A percentile compares a stretch with the other conserved stretches of the same genome.
These are phyloP conservation scores for Mus caroli DNA, from an alignment of 2,797 vertebrate species.

Conservation along the genomic window DNA sequence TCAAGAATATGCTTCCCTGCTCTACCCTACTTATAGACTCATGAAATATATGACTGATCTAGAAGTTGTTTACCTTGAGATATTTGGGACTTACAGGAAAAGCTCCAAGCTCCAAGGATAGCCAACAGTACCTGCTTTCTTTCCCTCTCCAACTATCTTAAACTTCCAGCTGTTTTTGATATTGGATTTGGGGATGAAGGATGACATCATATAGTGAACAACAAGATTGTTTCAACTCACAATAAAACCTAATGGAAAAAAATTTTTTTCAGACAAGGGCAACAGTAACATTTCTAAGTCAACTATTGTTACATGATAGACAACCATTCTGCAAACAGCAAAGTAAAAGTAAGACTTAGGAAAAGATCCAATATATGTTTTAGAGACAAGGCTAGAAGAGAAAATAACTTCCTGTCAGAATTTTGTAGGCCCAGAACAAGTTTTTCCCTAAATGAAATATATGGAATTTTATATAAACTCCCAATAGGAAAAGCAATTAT, in stretches of 20 bases:
- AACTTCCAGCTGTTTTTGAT: constrained; percentile 56
- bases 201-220: constrained; percentile 43
- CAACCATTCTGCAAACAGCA: constrained; percentile 47
- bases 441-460: neutral
- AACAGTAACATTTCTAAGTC: constrained; percentile 17
- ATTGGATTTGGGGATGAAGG: constrained; percentile 36
- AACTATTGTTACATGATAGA: constrained; percentile 63
- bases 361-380: constrained; percentile 39
- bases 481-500: constrained; percentile 29
- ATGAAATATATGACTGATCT: neutral
- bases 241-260: constrained; percentile 36
- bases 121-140: constrained; percentile 1
- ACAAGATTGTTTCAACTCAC: neutral
- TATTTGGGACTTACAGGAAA: neutral
- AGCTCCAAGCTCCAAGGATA: constrained; percentile 4
- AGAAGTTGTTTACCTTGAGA: constrained; percentile 25
- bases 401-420: constrained; percentile 7
- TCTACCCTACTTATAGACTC: neutral
- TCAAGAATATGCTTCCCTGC: neutral
- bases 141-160: neutral
- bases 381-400: constrained; percentile 15
- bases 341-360: constrained; percentile 20
- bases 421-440: constrained; percentile 15
- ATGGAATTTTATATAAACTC: constrained; percentile 50
- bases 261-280: neutral